These are phyloP conservation scores for Meganola albula DNA, from an alignment of 2,888 invertebrate genomes.

Conservation along the genomic window DNA sequence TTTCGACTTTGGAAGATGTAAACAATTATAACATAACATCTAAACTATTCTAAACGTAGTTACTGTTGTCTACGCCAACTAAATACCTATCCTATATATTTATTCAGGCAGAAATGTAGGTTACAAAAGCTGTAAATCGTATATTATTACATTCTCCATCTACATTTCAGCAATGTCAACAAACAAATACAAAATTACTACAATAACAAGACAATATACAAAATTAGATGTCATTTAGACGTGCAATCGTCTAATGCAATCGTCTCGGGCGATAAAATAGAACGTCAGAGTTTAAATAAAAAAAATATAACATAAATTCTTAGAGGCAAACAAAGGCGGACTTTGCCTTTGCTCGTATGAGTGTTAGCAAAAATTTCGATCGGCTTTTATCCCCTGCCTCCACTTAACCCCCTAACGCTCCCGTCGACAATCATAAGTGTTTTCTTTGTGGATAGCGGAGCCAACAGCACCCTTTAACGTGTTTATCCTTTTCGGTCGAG, in stretches of 20 bases:
- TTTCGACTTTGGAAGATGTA: no score
- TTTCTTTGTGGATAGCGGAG: constrained; percentile 72
- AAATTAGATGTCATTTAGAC: constrained; percentile 28
- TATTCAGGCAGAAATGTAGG: no score
- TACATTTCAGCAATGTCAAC: constrained; percentile 15
- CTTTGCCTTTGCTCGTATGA: constrained; percentile 30
- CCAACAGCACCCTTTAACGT: constrained; percentile 67
- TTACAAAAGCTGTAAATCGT: constrained; percentile 6
- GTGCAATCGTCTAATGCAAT: constrained; percentile 31
- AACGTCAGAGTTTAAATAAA: constrained; percentile 35
- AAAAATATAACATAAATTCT: constrained; percentile 32
- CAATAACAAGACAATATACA: constrained; percentile 28
- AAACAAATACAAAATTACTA: constrained; percentile 19
- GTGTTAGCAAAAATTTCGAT: constrained; percentile 60
- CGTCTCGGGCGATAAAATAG: constrained; percentile 27
- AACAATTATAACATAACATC: no score
- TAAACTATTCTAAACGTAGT: no score
- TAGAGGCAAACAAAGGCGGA: constrained; percentile 29
- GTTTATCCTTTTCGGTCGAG: constrained; percentile 67
- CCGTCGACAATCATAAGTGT: constrained; percentile 63
- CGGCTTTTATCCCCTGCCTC: constrained; percentile 49
- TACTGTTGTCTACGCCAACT: no score
- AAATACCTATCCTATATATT: no score
- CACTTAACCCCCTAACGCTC: constrained; percentile 35
- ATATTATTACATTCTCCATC: constrained; percentile 10